phyloP scores from a whole-genome alignment of 2,113 vertebrate genomes.

The Pachyramphus minor region DNA sequence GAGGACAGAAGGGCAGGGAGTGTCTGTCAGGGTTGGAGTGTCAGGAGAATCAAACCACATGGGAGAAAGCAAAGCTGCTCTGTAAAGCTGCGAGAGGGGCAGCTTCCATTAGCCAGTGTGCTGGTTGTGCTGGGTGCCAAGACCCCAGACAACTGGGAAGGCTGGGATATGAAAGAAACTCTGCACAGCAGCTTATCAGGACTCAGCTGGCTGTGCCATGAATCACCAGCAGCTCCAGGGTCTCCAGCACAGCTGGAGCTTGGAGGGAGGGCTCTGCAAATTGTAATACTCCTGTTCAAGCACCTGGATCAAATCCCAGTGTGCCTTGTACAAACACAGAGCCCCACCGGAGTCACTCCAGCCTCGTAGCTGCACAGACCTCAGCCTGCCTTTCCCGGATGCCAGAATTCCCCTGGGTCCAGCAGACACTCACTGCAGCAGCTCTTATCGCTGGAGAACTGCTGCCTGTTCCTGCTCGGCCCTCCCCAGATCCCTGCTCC shows the following conservation, averaged over 20 bases:
- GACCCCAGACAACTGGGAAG: background rate
- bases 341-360: background rate
- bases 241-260: background rate
- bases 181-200: background rate
- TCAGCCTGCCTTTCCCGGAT: background rate
- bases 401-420: background rate
- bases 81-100: background rate
- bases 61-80: background rate
- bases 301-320: background rate
- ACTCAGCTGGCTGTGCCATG: background rate
- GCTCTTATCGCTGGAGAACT: background rate
- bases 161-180: background rate
- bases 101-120: background rate
- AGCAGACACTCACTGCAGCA: background rate
- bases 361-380: background rate
- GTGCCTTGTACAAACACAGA: background rate
- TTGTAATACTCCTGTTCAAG: background rate
- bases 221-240: background rate
- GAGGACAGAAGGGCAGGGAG: background rate
- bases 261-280: background rate
- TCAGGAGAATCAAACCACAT: background rate
- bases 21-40: background rate
- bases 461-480: background rate
- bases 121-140: background rate
- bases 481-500: constrained; percentile 20